phyloP scores from a whole-genome alignment of 1,140 invertebrate species.

The Calephelis nemesis region DNA sequence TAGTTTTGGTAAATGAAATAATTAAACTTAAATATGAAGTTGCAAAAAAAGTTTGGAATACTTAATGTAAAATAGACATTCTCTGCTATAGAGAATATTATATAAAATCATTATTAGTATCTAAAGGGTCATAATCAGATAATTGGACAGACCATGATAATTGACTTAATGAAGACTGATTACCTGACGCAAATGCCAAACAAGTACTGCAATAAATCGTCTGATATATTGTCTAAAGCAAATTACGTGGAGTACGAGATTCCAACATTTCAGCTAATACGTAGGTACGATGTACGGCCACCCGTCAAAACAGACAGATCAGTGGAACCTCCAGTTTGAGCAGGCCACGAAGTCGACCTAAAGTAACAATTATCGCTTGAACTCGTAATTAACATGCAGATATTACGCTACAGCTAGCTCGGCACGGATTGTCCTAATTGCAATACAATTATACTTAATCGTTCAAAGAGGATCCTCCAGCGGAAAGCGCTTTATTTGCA shows the following conservation, averaged over 20 bases:
- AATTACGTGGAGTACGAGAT: not conserved
- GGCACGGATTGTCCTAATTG: slow-evolving; percentile 59
- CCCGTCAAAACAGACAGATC: slow-evolving; percentile 32
- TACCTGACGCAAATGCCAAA: not conserved
- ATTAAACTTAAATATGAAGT: no score
- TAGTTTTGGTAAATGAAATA: no score
- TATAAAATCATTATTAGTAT: no score
- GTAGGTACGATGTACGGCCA: slow-evolving; percentile 15
- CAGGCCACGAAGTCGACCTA: slow-evolving; percentile 56
- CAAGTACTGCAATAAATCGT: slow-evolving; percentile 2
- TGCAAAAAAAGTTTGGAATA: no score
- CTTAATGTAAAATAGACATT: no score
- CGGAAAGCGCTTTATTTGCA: slow-evolving; percentile 43
- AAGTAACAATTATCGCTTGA: slow-evolving; percentile 62
- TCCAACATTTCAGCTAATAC: not conserved
- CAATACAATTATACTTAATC: slow-evolving; percentile 60
- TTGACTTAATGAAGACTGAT: slow-evolving; percentile 5
- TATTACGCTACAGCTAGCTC: slow-evolving; percentile 47
- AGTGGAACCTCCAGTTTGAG: slow-evolving; percentile 22
- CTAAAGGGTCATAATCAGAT: not conserved
- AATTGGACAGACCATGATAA: slow-evolving; percentile 2
- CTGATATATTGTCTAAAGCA: slow-evolving; percentile 1
- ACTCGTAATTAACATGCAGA: slow-evolving; percentile 64
- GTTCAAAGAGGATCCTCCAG: slow-evolving; percentile 40
- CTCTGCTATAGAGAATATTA: no score